Conservation (phyloP, 2,888 invertebrate genomes). For the Suillia variegata region DNA sequence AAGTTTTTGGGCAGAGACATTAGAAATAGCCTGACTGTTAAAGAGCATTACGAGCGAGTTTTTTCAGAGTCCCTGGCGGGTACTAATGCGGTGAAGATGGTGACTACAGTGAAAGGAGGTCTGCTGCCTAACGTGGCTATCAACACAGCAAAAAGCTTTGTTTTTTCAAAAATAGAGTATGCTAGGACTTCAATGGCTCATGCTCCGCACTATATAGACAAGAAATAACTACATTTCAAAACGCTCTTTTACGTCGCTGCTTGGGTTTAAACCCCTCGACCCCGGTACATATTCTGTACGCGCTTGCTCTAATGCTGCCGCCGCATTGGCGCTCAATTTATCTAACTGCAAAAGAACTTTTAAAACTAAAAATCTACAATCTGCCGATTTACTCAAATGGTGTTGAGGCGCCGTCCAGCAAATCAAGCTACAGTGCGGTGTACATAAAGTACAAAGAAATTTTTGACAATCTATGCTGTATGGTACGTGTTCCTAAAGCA, state of each 20-base stretch:
- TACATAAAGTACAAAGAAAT: neutral
- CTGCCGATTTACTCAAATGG: neutral
- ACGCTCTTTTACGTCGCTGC: neutral
- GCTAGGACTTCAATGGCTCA: neutral
- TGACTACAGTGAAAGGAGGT: neutral
- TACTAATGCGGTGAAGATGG: neutral
- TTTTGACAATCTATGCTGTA: neutral
- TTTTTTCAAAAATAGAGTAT: neutral
- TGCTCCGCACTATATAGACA: neutral
- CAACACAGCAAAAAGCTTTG: neutral
- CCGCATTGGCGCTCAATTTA: neutral
- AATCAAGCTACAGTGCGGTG: neutral
- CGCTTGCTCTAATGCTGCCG: neutral
- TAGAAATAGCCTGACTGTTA: neutral
- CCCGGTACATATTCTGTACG: neutral
- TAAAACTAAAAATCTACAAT: neutral
- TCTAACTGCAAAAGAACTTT: neutral
- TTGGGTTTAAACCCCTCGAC: neutral
- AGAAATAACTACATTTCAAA: neutral
- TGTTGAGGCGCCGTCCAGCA: neutral
- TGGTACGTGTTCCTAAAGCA: neutral
- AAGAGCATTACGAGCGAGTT: neutral
- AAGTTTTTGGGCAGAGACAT: neutral
- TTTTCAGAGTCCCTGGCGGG: neutral
- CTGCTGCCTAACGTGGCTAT: neutral